Evolutionary conservation across 2,888 invertebrate genomes (phyloP).

Genomic region (Volucella inanis): DNA sequence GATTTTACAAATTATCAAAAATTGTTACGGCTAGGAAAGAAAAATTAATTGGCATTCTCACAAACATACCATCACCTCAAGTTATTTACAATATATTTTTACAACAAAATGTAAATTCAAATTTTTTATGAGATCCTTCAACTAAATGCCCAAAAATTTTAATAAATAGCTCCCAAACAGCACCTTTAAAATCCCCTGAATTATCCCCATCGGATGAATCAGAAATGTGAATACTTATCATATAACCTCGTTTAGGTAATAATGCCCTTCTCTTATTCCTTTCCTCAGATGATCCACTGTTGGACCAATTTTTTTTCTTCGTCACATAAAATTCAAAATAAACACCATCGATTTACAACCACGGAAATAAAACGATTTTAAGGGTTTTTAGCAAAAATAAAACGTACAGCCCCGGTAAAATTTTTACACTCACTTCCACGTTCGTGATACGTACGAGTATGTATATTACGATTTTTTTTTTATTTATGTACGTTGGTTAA

Average conservation of each 20-base stretch:
- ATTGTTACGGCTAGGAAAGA: no score
- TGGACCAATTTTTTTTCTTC: constrained; percentile 4
- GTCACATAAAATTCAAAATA: constrained; percentile 23
- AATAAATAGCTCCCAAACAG: constrained; percentile 63
- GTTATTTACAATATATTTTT: background rate
- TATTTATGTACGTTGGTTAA: constrained; percentile 24
- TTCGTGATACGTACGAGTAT: no score
- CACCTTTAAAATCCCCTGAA: constrained; percentile 56
- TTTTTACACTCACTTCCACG: constrained; percentile 23
- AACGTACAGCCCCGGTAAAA: constrained; percentile 22
- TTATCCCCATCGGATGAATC: constrained; percentile 42
- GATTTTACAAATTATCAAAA: no score
- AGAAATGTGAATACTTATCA: constrained; percentile 12
- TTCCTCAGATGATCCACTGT: background rate
- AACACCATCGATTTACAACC: constrained; percentile 45
- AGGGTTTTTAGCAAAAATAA: constrained; percentile 47
- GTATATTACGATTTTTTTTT: constrained; percentile 20
- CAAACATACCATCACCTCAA: no score
- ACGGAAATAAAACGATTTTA: constrained; percentile 56
- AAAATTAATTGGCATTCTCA: no score
- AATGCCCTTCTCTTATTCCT: background rate
- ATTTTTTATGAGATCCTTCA: constrained; percentile 45
- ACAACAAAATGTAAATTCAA: constrained; percentile 21
- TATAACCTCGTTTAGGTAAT: background rate
- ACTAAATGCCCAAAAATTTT: constrained; percentile 55